Percentiles rank a stretch among this genome's conserved stretches.
phyloP scores from a whole-genome alignment of 2,797 vertebrate genomes.

The Pitangus sulphuratus region DNA sequence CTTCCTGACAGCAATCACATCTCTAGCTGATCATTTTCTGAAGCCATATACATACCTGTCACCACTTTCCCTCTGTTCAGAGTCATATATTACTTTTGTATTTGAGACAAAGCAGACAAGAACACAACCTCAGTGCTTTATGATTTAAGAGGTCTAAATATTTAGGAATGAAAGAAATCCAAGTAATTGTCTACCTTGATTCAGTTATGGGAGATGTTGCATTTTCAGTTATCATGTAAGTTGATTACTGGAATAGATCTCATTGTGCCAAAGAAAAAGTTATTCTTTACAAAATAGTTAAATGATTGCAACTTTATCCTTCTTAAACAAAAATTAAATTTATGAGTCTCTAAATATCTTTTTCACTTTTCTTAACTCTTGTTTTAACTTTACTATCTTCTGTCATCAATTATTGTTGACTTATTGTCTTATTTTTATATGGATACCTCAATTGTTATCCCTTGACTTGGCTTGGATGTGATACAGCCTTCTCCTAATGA shows the following conservation, averaged over 20 bases:
- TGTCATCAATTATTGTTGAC: background rate
- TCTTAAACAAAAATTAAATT: background rate
- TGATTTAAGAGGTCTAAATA: background rate
- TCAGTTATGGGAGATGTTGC: background rate
- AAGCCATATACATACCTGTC: background rate
- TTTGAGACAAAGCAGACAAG: background rate
- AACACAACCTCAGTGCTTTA: background rate
- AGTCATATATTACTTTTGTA: background rate
- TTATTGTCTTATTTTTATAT: background rate
- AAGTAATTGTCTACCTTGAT: background rate
- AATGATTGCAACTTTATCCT: background rate
- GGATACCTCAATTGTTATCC: background rate
- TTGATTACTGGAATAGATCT: background rate
- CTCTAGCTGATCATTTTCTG: background rate
- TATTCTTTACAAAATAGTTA: background rate
- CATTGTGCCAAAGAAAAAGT: background rate
- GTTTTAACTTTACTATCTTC: background rate
- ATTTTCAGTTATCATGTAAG: background rate
- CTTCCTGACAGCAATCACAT: background rate
- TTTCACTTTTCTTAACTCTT: background rate
- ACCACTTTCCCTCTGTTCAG: background rate
- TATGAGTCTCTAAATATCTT: background rate
- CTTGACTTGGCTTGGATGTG: background rate
- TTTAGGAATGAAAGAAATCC: background rate
- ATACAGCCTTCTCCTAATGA: background rate